Base-by-base conservation (phyloP, 2,888 invertebrate species). In the Brachylomia viminalis region DNA sequence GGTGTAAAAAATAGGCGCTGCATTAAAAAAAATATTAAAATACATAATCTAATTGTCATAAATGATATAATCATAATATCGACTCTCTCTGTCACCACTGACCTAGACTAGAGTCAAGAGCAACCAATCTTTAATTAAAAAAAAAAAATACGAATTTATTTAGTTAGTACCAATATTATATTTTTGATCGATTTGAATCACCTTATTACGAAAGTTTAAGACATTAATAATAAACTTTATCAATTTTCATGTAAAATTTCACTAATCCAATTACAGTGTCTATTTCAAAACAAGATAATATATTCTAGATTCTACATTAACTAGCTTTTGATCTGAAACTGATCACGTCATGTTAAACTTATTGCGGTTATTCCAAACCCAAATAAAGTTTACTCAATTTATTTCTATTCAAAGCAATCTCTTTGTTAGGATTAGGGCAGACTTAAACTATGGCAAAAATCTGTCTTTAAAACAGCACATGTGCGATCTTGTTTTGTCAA, bases 371-470 rank as follows among this genome's bases (percentile, higher is more conserved):
- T 81, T 84, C 45, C 56, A 52, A 86, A 72, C 61, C 64, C 72
- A 61, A 70, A 78, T 38, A 72, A 84, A 84, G 68, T 76, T 84
- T 83, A 76, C 56, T 72, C n/a, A 76, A 78, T 85, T 86, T 72
- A 74, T 85, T 76, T 67, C n/a, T 65, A 72, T 81, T 84, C 82
- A 72, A 20, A 76, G 23, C 54, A 64, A 72, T 47, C 61, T 76
- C 69, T 76, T 76, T 74, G 74, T 72, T 61, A 1, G 13, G 4
- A 13, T 6, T 62, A 84, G 74, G 85, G 84, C 72, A 45, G 23
- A 1, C 2, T 17, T 15, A 10, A 30, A 64, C 20, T 13, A 10
- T 8, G 0, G 0, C 7, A 20, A 15, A 56, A 59, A 23, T 8
- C 3, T 20, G 1, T 0, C 8, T 30, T 45, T 20, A 65, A 65